Evolutionary conservation across 2,113 vertebrate species (phyloP), one percentile per base, ranked within the genome.

Genomic region (Hystrix cristata): DNA sequence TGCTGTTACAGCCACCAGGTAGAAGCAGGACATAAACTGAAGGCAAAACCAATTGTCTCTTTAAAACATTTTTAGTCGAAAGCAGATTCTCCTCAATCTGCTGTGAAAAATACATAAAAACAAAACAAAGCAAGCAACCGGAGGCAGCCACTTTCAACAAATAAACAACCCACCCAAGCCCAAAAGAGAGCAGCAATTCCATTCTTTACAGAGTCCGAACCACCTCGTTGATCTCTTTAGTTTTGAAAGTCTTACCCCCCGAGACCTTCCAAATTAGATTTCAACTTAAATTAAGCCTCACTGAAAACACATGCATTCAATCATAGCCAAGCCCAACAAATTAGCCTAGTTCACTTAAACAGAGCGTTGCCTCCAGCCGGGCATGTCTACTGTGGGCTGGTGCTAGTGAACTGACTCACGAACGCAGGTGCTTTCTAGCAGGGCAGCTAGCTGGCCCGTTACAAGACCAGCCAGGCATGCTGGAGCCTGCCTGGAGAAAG

Each of bases 221-320:
- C 62, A 96, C 90, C 86, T 98, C 89, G 60, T 95, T 97, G 59
- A 97, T 96, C 97, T 97, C 97, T 97, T 96, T 95, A 90, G 94
- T 83, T 97, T 92, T 87, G 76, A 96, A 97, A 98, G 97, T 95
- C 97, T 97, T 98, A 97, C 97, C 97, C 97, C 97, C 95, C n/a
- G 92, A 98, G 98, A 98, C 96, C 91, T 97, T 98, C 98, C 97
- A 98, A 98, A 98, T 98, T 98, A 97, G 93, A 98, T 98, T 98
- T 98, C 97, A 97, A 98, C 98, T 98, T 98, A 98, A 98, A 98
- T 98, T 98, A 98, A 98, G 98, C 98, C 97, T 98, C 93, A 97
- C 98, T 98, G 95, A 98, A 98, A 98, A 98, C 95, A 98, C 96
- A 98, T 69, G 90, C 53, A 93, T 98, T 98, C 97, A 97, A 90